Conservation (phyloP, 2,888 invertebrate genomes). For the Rhaphigaster nebulosa region DNA sequence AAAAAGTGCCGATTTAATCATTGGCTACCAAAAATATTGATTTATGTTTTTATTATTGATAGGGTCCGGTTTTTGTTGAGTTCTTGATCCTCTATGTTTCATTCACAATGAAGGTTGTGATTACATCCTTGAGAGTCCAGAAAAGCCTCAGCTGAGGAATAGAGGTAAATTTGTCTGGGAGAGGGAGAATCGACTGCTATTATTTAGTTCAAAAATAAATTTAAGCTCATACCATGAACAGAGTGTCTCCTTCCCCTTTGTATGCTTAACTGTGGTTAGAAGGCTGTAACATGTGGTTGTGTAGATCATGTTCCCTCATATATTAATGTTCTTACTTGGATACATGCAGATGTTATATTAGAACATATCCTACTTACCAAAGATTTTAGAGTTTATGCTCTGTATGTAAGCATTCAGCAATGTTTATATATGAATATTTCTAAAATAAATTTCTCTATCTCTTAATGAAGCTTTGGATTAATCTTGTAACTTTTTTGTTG, state of each 20-base stretch:
- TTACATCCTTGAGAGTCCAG: neutral
- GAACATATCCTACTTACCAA: neutral
- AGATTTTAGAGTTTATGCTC: slow-evolving; percentile 8
- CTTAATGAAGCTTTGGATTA: neutral
- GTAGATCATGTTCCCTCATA: neutral
- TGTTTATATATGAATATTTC: neutral
- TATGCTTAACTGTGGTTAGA: neutral
- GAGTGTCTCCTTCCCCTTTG: neutral
- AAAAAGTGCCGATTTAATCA: neutral
- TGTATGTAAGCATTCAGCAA: neutral
- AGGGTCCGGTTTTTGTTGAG: neutral
- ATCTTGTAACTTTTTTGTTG: neutral
- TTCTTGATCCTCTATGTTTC: neutral
- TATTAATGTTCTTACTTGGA: neutral
- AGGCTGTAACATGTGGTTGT: neutral
- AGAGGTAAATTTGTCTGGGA: neutral
- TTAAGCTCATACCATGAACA: neutral
- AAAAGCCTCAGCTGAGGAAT: neutral
- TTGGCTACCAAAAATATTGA: neutral
- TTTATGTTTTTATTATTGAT: neutral
- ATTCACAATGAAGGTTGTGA: neutral
- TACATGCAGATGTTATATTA: neutral
- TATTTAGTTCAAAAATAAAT: neutral
- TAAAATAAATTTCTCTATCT: neutral
- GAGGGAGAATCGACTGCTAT: neutral